Percentiles rank a stretch among this genome's conserved stretches.
phyloP scores from a whole-genome alignment of 1,140 invertebrate genomes.

The Zaprionus capensis region DNA sequence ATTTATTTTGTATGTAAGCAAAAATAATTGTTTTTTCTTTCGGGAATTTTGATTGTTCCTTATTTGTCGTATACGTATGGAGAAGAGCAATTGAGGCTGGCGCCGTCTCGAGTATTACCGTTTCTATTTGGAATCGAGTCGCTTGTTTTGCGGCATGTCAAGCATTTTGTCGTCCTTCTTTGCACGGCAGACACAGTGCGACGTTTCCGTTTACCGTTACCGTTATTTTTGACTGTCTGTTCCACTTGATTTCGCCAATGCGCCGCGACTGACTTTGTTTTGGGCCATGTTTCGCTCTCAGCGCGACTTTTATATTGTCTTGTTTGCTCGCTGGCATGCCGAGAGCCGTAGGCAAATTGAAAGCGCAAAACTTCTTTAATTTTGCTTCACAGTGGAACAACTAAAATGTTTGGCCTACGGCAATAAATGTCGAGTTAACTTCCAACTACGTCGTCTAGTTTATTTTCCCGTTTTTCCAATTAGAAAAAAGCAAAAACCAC shows the following conservation, averaged over 20 bases:
- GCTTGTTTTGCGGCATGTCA: slow-evolving; percentile 39
- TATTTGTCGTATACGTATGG: background rate
- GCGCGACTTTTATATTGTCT: slow-evolving; percentile 7
- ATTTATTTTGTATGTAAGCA: background rate
- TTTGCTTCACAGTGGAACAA: slow-evolving; percentile 55
- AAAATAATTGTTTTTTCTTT: background rate
- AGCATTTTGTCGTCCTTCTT: slow-evolving; percentile 47
- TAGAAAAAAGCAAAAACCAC: slow-evolving; percentile 43
- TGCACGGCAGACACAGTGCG: slow-evolving; percentile 18
- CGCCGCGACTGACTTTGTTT: slow-evolving; percentile 26
- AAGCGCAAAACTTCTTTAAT: slow-evolving; percentile 78
- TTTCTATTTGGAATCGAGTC: slow-evolving; percentile 41
- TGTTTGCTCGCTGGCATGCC: slow-evolving; percentile 23
- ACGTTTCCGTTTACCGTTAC: slow-evolving; percentile 1
- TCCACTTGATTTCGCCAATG: slow-evolving; percentile 53
- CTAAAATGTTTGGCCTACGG: slow-evolving; percentile 70
- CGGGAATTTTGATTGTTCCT: no score
- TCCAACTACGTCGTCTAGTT: slow-evolving; percentile 41
- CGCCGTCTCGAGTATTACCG: slow-evolving; percentile 13
- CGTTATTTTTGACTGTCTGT: slow-evolving; percentile 18
- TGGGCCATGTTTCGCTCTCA: background rate
- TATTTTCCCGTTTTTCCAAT: slow-evolving; percentile 63
- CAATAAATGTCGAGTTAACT: slow-evolving; percentile 78
- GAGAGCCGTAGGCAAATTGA: slow-evolving; percentile 61
- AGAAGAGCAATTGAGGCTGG: background rate